These are phyloP conservation scores for Halocynthia aurantium DNA, from an alignment of 23 tunicate genomes.

Conservation along the genomic window DNA sequence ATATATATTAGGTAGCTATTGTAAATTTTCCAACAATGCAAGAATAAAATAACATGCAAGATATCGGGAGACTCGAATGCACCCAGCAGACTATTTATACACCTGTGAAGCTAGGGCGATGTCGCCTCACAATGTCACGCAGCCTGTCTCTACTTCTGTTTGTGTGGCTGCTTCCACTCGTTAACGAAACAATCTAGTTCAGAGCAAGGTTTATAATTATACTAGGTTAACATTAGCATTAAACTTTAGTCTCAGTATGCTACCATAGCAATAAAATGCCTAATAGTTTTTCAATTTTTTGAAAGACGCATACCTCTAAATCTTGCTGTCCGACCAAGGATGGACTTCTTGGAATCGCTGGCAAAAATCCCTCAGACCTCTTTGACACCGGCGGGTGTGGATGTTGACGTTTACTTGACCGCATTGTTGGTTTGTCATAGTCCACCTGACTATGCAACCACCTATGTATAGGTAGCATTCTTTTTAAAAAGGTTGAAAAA, in stretches of 20 bases:
- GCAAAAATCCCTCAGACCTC: constrained; percentile 37
- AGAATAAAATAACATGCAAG: not conserved
- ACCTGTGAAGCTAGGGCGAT: constrained; percentile 18
- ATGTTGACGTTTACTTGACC: not conserved
- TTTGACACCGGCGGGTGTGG: not conserved
- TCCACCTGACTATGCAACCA: constrained; percentile 33
- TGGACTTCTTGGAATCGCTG: constrained; percentile 37
- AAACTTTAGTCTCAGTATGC: constrained; percentile 9
- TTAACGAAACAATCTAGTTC: constrained; percentile 38
- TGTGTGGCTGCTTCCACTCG: constrained; percentile 28
- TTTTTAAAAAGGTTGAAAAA: too few species aligned
- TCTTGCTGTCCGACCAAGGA: constrained; percentile 24
- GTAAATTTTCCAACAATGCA: constrained; percentile 15
- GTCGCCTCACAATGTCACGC: constrained; percentile 45
- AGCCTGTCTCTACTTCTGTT: constrained; percentile 39
- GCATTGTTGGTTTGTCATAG: not conserved
- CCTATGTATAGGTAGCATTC: not conserved
- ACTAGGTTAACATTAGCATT: not conserved
- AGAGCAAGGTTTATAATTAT: not conserved
- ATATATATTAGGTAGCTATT: too few species aligned
- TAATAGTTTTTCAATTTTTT: too few species aligned
- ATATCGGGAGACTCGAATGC: not conserved
- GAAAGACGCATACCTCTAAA: constrained; percentile 1
- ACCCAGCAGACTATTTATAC: not conserved
- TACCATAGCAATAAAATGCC: constrained; percentile 16